Base-by-base conservation (phyloP, 2,113 vertebrate species). In the Sinocyclocheilus rhinocerous region DNA sequence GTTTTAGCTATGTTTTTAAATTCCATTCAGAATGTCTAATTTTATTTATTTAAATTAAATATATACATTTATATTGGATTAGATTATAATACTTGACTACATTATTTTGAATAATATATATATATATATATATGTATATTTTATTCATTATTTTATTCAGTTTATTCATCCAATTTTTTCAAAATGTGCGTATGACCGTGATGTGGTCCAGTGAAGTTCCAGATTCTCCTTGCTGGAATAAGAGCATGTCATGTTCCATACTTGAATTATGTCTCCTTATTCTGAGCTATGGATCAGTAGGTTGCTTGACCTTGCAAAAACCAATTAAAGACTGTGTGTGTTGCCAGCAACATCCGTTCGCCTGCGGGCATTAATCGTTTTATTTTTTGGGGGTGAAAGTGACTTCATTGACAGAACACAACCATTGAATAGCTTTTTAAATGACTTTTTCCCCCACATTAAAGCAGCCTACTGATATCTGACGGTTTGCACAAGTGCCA, bases 241-340 rank as follows among this genome's bases (percentile, higher is more conserved):
- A 33, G 55, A 61, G 6, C 52, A 86, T 61, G 73, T 76, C 73
- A 42, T 45, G 78, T 61, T 82, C 42, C 24, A 9, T 75, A 69
- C 55, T 79, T 59, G 87, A 70, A 73, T 84, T 82, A 22, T 63
- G 16, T 59, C 50, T 73, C 22, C 80, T 76, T 61, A 55, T 59
- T 48, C 24, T 45, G 22, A 80, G 76, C 65, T 81, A 76, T 65
- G 76, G 85, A 79, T 36, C 61, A 80, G 81, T 36, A 75, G 88
- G 55, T 80, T 16, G 12, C 83, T 26, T 59, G 78, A 82, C 78
- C 84, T 86, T 90, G 88, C 75, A 36, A 67, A 77, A 90, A 87
- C 39, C 80, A 90, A 87, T 89, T 91, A 90, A 90, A 89, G 72
- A 70, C 55, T 26, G n/a, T 55, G 29, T 82, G 67, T 84, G 22